Percentiles rank a stretch among this genome's conserved stretches.
Conservation (phyloP, 2,797 vertebrate genomes). For the Diplodus sargus region DNA sequence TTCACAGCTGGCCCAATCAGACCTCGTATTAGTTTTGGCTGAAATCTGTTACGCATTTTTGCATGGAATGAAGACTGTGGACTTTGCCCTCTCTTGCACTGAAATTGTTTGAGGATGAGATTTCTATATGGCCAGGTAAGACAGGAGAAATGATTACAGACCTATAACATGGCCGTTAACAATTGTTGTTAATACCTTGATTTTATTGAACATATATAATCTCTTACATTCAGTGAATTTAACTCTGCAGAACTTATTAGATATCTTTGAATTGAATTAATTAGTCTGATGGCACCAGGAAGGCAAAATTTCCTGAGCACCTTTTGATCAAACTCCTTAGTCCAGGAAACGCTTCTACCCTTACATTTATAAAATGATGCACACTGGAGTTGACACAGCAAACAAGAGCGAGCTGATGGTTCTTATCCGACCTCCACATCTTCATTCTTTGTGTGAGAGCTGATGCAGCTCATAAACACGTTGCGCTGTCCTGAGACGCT, state of each 20-base stretch:
- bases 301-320: too few relatives aligned
- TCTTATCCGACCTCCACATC: constrained; percentile 1
- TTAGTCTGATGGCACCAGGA: too few relatives aligned
- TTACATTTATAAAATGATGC: not conserved
- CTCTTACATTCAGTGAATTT: not conserved
- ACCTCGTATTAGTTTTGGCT: not conserved
- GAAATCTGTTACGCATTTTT: not conserved
- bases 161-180: not conserved
- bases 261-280: not conserved
- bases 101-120: not conserved
- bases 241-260: not conserved
- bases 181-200: not conserved
- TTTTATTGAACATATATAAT: not conserved
- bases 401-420: not conserved
- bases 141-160: not conserved
- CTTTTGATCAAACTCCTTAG: too few relatives aligned
- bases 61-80: not conserved
- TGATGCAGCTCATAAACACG: not conserved
- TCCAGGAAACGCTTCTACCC: too few relatives aligned
- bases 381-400: not conserved
- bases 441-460: not conserved
- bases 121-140: too few relatives aligned
- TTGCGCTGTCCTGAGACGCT: not conserved
- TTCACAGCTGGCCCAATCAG: not conserved
- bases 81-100: not conserved